Percentiles rank a stretch among this genome's conserved stretches.
phyloP scores from a whole-genome alignment of 2,797 vertebrate species.

The Jordanella pulchra region DNA sequence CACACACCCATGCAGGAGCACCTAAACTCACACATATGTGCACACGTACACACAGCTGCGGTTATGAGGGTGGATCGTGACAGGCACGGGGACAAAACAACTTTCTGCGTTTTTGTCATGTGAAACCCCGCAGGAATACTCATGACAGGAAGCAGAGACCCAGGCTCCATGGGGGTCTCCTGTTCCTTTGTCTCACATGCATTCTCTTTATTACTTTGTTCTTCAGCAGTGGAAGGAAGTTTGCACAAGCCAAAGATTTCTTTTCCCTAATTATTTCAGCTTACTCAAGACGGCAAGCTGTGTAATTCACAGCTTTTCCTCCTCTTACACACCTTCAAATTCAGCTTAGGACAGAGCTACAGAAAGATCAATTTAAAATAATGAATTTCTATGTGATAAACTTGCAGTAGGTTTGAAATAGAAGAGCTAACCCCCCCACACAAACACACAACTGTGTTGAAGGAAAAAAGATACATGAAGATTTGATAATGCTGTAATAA shows the following conservation, averaged over 20 bases:
- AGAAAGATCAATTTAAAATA: slow-evolving; percentile 13
- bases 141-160: slow-evolving; percentile 88
- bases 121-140: slow-evolving; percentile 89
- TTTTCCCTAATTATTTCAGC: slow-evolving; percentile 84
- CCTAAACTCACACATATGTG: slow-evolving; percentile 19
- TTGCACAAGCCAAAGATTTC: slow-evolving; percentile 83
- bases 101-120: slow-evolving; percentile 90
- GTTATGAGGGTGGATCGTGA: slow-evolving; percentile 87
- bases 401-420: slow-evolving; percentile 4
- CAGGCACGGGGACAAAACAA: slow-evolving; percentile 89
- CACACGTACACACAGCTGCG: slow-evolving; percentile 74
- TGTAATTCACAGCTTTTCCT: slow-evolving; percentile 65
- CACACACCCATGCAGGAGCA: slow-evolving; percentile 47
- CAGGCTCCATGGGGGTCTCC: slow-evolving; percentile 85
- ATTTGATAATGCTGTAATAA: not conserved
- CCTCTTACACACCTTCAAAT: slow-evolving; percentile 60
- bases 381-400: slow-evolving; percentile 23
- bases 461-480: too few species aligned
- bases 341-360: slow-evolving; percentile 33
- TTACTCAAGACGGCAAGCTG: slow-evolving; percentile 72
- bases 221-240: slow-evolving; percentile 82
- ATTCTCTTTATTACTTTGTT: slow-evolving; percentile 82
- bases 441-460: not conserved
- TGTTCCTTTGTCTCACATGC: slow-evolving; percentile 85
- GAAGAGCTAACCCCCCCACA: not conserved